Conservation (phyloP, 1,140 invertebrate species). For the Drosophila chauvacae region DNA sequence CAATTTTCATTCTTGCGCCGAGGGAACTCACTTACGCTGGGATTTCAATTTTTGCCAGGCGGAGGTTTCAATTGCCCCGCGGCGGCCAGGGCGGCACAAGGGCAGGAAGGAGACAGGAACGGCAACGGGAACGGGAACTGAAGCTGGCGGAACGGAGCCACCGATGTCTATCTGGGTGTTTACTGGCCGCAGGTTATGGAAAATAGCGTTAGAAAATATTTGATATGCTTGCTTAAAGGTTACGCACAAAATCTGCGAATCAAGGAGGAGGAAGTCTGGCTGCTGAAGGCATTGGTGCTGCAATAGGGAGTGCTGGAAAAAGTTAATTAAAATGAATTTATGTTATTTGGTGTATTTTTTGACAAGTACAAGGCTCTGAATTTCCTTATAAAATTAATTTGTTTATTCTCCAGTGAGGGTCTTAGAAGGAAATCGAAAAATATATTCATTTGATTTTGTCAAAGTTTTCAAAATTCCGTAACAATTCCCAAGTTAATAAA, state of each 20-base stretch:
- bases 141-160: constrained; percentile 33
- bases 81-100: constrained; percentile 42
- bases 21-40: constrained; percentile 72
- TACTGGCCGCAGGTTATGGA: constrained; percentile 52
- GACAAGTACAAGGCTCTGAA: background rate
- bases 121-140: constrained; percentile 22
- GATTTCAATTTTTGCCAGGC: constrained; percentile 66
- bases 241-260: constrained; percentile 27
- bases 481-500: too few relatives aligned
- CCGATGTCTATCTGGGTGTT: constrained; percentile 48
- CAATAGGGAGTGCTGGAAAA: background rate
- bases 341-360: background rate
- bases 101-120: constrained; percentile 25
- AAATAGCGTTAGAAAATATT: constrained; percentile 44
- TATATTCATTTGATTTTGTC: background rate
- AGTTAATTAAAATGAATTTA: constrained; percentile 12
- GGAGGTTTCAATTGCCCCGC: constrained; percentile 75
- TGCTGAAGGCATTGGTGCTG: too few relatives aligned
- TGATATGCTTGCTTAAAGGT: constrained; percentile 39
- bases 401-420: background rate
- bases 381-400: background rate
- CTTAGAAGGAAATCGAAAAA: background rate
- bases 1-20: constrained; percentile 65
- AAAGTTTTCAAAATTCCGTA: too few relatives aligned
- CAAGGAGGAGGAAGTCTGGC: constrained; percentile 9